Evolutionary conservation across 2,888 invertebrate species (phyloP).

Genomic region (Notodonta dromedarius): DNA sequence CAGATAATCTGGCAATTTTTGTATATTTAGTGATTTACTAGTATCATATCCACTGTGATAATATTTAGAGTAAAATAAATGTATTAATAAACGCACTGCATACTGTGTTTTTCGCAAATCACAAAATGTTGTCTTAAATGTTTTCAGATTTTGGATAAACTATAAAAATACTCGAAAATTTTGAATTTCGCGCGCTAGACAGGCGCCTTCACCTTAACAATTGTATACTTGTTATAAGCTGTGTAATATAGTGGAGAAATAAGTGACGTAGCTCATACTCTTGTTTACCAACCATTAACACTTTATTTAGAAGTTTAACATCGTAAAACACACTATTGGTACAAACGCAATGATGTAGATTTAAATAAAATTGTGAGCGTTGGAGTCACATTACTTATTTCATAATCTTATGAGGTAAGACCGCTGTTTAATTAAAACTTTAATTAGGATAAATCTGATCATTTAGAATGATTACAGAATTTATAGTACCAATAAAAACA

Average conservation of each 20-base stretch:
- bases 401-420: neutral
- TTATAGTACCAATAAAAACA: slow-evolving; percentile 29
- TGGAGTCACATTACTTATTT: neutral
- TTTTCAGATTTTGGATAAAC: too few relatives aligned
- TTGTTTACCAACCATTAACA: neutral
- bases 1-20: too few relatives aligned
- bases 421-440: neutral
- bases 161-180: too few relatives aligned
- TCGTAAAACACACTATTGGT: neutral
- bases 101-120: too few relatives aligned
- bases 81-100: too few relatives aligned
- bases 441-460: neutral
- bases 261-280: slow-evolving; percentile 8
- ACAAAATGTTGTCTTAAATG: too few relatives aligned
- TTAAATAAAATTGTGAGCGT: neutral
- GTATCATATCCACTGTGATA: too few relatives aligned
- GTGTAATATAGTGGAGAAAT: slow-evolving; percentile 11
- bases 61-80: too few relatives aligned
- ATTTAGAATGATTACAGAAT: too few relatives aligned
- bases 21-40: too few relatives aligned
- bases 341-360: slow-evolving; percentile 5
- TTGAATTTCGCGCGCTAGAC: too few relatives aligned
- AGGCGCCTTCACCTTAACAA: too few relatives aligned
- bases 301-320: slow-evolving; percentile 19
- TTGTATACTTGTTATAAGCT: slow-evolving; percentile 8